phyloP scores from a whole-genome alignment of 2,113 vertebrate species.

The Gymnogyps californianus region DNA sequence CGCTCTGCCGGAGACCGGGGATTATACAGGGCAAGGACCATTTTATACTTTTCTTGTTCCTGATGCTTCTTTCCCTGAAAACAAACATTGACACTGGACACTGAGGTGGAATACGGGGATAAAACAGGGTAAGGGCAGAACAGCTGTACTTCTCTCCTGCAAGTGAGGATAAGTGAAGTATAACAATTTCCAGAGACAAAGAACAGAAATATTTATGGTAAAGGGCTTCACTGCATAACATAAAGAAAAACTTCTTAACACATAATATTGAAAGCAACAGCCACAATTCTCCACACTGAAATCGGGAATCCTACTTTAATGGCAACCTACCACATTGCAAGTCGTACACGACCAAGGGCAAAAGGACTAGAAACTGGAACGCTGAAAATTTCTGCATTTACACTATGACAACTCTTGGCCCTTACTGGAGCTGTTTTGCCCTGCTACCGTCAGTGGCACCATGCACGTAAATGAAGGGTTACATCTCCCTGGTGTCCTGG shows the following conservation, averaged over 20 bases:
- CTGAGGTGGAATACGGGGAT: not conserved
- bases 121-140: not conserved
- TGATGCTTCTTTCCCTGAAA: not conserved
- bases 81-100: not conserved
- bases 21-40: not conserved
- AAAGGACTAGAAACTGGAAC: not conserved
- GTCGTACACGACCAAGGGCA: not conserved
- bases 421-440: not conserved
- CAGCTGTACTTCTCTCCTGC: not conserved
- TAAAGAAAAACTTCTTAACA: not conserved
- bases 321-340: not conserved
- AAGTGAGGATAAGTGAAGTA: not conserved
- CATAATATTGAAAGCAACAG: not conserved
- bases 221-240: not conserved
- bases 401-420: not conserved
- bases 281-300: not conserved
- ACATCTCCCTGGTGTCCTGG: not conserved
- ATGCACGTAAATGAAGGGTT: not conserved
- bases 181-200: not conserved
- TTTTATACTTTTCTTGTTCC: not conserved
- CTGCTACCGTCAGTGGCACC: not conserved
- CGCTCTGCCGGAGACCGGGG: not conserved
- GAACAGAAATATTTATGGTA: not conserved
- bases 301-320: not conserved
- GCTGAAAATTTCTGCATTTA: not conserved